phyloP scores from a whole-genome alignment of 2,113 vertebrate genomes.

The Halcyon senegalensis region DNA sequence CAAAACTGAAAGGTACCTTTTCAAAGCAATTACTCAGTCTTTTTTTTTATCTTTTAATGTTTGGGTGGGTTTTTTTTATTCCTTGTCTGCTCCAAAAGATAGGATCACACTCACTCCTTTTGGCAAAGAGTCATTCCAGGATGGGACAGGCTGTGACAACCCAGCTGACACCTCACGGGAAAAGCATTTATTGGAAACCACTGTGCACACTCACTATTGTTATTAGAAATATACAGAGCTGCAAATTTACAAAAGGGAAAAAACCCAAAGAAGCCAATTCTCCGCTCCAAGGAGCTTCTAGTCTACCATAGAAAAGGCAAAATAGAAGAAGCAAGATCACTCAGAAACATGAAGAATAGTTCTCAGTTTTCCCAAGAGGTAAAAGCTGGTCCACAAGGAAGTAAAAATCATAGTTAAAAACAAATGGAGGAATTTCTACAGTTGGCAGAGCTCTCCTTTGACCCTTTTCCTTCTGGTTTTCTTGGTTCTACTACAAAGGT shows the following conservation, averaged over 20 bases:
- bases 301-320: not conserved
- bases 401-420: not conserved
- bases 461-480: not conserved
- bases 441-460: not conserved
- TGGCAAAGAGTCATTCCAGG: not conserved
- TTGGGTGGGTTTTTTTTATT: too few species aligned
- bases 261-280: not conserved
- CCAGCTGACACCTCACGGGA: not conserved
- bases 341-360: not conserved
- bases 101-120: rapidly evolving
- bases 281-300: not conserved
- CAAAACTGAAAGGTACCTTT: not conserved
- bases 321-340: not conserved
- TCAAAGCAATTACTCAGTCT: not conserved
- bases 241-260: not conserved
- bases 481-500: not conserved
- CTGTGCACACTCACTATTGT: not conserved
- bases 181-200: not conserved
- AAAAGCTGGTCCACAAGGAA: not conserved
- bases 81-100: not conserved
- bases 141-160: not conserved
- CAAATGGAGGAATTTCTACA: not conserved
- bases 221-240: not conserved
- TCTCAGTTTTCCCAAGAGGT: not conserved
- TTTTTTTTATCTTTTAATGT: not conserved